Base-by-base conservation (phyloP, 2,797 vertebrate genomes). In the Smutsia gigantea region DNA sequence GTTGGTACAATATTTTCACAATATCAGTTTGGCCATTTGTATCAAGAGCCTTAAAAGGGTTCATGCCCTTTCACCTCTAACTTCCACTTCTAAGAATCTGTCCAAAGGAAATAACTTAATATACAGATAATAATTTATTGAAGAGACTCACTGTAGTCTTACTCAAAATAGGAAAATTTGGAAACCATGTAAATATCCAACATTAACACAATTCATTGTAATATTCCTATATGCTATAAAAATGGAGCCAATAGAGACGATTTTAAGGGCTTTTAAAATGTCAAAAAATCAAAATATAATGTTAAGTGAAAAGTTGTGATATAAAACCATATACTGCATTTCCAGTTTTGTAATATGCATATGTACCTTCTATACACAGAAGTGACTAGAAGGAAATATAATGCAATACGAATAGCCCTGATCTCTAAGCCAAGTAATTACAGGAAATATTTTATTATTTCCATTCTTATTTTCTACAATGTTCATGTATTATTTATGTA, bases 61-160 rank as follows among this genome's bases (percentile, higher is more conserved):
- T 88, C 53, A 72, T 87, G 63, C 25, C 69, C 83, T 93, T 87
- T 96, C 53, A 66, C 51, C 72, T 46, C 63, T 94, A 37, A 86
- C 61, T 90, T 93, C 37, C 79, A 93, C n/a, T 84, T 95, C 77
- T 94, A 95, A 39, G 71, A 92, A 82, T 90, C 39, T 57, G 12
- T 90, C 84, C 92, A 90, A 96, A 74, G 27, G 42, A 97, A 94
- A 77, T 92, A 96, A 90, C 31, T 93, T 79, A 92, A 87, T 74
- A 55, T 51, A n/a, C 39, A 46, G 11, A 64, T 55, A 96, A 55
- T 15, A 53, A 69, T 87, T 92, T 69, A 84, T 64, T 95, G 31
- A 64, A 84, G 87, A 90, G 25, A 94, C 42, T 79, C 55, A 72
- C 34, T 55, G 18, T 19, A 74, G 7, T 21, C 49, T 92, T 92